Evolutionary conservation across 2,797 vertebrate genomes (phyloP).

Genomic region (Alectoris magna): DNA sequence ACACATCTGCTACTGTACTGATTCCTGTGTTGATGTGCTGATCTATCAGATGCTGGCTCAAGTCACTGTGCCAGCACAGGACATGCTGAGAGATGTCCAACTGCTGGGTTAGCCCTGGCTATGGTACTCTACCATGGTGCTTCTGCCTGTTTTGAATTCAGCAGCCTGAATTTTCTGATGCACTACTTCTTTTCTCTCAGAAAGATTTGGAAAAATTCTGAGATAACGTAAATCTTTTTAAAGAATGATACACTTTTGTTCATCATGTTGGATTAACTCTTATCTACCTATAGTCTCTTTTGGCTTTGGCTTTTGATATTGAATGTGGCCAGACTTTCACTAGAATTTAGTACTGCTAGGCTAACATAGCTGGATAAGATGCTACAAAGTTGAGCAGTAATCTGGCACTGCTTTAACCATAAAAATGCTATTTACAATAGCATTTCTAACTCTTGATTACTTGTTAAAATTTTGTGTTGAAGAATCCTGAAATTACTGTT

Average conservation of each 20-base stretch:
- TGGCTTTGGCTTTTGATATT: neutral
- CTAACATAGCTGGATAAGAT: neutral
- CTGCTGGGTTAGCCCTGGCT: neutral
- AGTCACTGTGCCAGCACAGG: neutral
- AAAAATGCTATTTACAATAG: neutral
- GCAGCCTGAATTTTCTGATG: neutral
- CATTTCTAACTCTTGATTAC: neutral
- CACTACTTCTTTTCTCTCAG: neutral
- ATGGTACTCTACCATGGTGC: neutral
- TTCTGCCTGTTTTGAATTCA: neutral
- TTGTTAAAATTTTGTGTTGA: neutral
- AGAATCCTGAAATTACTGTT: neutral
- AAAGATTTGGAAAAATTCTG: neutral
- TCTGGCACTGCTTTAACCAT: neutral
- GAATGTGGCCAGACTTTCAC: neutral
- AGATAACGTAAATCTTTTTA: neutral
- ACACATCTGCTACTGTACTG: constrained; percentile 36
- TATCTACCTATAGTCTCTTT: accelerated
- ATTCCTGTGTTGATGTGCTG: constrained; percentile 14
- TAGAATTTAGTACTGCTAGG: neutral
- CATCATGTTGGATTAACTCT: neutral
- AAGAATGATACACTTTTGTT: neutral
- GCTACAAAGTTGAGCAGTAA: neutral
- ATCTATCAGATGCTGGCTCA: constrained; percentile 34
- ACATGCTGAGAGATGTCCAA: neutral